These are phyloP conservation scores for Cranoglanis bouderius DNA, from an alignment of 2,113 vertebrate species.

Conservation along the genomic window DNA sequence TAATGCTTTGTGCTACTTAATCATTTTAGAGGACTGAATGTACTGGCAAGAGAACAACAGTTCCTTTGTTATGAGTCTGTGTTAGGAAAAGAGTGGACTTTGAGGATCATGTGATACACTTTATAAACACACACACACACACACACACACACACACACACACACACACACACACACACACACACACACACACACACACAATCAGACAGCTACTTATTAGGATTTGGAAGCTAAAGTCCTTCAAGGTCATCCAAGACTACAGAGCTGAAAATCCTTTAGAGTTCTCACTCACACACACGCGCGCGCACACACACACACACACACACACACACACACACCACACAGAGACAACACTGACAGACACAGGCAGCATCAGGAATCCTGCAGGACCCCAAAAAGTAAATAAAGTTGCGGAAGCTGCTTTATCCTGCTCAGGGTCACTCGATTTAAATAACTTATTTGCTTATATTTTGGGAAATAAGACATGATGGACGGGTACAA, in stretches of 20 bases:
- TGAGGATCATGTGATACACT: background rate
- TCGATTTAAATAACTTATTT: background rate
- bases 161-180: background rate
- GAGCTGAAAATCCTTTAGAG: constrained; percentile 48
- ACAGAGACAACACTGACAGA: constrained; percentile 8
- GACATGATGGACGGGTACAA: background rate
- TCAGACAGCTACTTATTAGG: constrained; percentile 21
- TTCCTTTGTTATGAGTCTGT: constrained; percentile 62
- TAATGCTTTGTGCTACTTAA: constrained; percentile 69
- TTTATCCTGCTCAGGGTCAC: background rate
- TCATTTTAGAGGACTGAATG: constrained; percentile 72
- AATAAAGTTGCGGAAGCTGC: background rate
- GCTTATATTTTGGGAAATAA: background rate
- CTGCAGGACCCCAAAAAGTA: background rate
- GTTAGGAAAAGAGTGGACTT: constrained; percentile 23
- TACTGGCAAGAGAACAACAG: constrained; percentile 70
- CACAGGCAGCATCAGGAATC: background rate
- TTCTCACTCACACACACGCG: background rate
- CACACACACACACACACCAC: constrained; percentile 18
- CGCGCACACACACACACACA: constrained; percentile 3
- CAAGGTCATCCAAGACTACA: constrained; percentile 32
- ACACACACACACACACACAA: constrained; percentile 13
- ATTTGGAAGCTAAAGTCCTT: constrained; percentile 47
- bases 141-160: constrained; percentile 16
- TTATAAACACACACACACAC: constrained; percentile 2